Percentiles rank a stretch among this genome's conserved stretches.
These are phyloP conservation scores for Luscinia luscinia DNA, from an alignment of 2,797 vertebrate genomes.

Conservation along the genomic window DNA sequence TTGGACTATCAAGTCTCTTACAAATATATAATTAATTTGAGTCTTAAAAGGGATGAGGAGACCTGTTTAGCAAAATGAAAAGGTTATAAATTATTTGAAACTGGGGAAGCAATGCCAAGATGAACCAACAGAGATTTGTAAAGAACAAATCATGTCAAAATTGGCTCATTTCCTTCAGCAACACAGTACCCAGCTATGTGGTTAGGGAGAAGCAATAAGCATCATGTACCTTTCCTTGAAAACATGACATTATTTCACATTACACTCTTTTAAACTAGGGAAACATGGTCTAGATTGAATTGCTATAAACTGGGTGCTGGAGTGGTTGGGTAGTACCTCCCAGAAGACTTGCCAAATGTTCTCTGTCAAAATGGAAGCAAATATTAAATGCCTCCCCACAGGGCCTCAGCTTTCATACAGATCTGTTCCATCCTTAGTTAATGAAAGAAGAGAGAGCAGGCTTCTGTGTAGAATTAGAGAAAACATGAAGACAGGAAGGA, in stretches of 20 bases:
- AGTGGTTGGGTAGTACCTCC: background rate
- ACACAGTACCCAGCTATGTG: background rate
- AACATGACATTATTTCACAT: conserved; percentile 36
- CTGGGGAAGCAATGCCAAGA: background rate
- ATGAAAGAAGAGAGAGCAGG: background rate
- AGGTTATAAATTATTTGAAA: conserved; percentile 36
- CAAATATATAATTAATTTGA: conserved; percentile 25
- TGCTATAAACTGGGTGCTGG: background rate
- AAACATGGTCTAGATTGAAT: conserved; percentile 8
- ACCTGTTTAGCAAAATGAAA: background rate
- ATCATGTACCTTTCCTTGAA: conserved; percentile 26
- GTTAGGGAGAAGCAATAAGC: conserved; percentile 5
- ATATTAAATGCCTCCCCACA: conserved; percentile 4
- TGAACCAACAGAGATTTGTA: background rate
- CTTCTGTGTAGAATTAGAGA: conserved; percentile 2
- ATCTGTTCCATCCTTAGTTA: conserved; percentile 18
- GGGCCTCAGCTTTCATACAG: background rate
- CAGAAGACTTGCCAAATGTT: background rate
- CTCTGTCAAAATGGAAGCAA: conserved; percentile 35
- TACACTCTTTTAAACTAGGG: background rate
- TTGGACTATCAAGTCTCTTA: background rate
- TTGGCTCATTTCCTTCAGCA: background rate
- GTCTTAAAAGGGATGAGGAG: background rate
- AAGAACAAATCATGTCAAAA: conserved; percentile 28
- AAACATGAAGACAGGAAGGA: background rate